Percentiles rank a stretch among this genome's conserved stretches.
phyloP scores from a whole-genome alignment of 2,113 vertebrate genomes.

The Ginglymostoma cirratum region DNA sequence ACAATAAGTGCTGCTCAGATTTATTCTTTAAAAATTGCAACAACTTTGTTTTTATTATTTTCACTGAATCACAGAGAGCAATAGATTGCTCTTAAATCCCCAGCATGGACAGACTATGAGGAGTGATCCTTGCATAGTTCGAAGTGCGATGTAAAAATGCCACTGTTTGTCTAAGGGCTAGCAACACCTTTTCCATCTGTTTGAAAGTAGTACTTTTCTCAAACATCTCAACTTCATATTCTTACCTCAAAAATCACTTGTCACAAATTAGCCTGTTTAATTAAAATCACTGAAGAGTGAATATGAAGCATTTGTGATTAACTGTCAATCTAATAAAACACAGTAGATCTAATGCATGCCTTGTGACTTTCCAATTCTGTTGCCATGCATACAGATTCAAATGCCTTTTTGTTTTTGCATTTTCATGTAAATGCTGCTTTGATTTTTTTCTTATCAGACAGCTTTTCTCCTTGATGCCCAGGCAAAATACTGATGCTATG shows the following conservation, averaged over 20 bases:
- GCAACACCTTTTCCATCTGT: not conserved
- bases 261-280: not conserved
- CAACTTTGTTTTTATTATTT: slow-evolving; percentile 8
- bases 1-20: not conserved
- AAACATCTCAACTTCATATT: not conserved
- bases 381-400: not conserved
- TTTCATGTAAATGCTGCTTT: not conserved
- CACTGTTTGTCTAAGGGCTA: not conserved
- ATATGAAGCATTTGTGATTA: not conserved
- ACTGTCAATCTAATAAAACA: not conserved
- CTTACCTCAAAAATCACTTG: not conserved
- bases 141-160: not conserved
- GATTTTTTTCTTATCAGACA: not conserved
- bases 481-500: not conserved
- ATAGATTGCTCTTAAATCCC: not conserved
- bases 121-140: not conserved
- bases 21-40: not conserved
- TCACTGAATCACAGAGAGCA: not conserved
- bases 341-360: not conserved
- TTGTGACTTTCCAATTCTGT: not conserved
- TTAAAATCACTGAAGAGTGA: not conserved
- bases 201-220: not conserved
- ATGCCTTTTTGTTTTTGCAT: not conserved
- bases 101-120: not conserved
- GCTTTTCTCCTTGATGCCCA: not conserved